phyloP scores from a whole-genome alignment of 2,113 vertebrate genomes.

The Galbula dea region DNA sequence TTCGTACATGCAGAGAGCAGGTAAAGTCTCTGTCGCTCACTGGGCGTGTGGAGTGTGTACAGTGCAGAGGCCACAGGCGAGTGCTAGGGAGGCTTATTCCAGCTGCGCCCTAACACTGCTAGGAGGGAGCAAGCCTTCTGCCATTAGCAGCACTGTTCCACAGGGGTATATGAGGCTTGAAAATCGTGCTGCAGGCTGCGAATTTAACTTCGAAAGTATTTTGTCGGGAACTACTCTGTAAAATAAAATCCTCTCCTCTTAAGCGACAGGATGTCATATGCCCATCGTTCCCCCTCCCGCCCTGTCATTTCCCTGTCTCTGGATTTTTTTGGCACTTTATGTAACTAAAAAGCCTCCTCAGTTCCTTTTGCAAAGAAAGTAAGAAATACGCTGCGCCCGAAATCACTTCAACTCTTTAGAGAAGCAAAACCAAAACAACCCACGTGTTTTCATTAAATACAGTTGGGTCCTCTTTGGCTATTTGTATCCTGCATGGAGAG shows the following conservation, averaged over 20 bases:
- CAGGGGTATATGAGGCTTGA: background rate
- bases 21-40: constrained; percentile 36
- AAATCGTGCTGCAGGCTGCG: constrained; percentile 20
- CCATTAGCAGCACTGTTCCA: background rate
- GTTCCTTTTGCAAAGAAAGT: background rate
- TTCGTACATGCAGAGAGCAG: constrained; percentile 24
- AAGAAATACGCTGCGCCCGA: background rate
- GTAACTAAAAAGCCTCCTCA: background rate
- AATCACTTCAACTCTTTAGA: background rate
- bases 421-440: background rate
- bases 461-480: background rate
- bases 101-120: background rate
- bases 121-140: constrained; percentile 12
- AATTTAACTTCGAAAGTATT: constrained; percentile 29
- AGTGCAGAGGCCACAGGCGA: constrained; percentile 37
- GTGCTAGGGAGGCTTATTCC: constrained; percentile 10
- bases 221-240: background rate
- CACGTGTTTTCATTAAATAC: background rate
- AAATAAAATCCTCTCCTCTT: background rate
- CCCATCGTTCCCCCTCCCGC: background rate
- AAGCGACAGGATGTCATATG: background rate
- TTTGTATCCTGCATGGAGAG: background rate
- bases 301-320: background rate
- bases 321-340: background rate
- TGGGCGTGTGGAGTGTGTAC: constrained; percentile 35